A percentile compares a stretch with the other conserved stretches of the same genome.
phyloP scores from a whole-genome alignment of 2,113 vertebrate species.

The Acinonyx jubatus region DNA sequence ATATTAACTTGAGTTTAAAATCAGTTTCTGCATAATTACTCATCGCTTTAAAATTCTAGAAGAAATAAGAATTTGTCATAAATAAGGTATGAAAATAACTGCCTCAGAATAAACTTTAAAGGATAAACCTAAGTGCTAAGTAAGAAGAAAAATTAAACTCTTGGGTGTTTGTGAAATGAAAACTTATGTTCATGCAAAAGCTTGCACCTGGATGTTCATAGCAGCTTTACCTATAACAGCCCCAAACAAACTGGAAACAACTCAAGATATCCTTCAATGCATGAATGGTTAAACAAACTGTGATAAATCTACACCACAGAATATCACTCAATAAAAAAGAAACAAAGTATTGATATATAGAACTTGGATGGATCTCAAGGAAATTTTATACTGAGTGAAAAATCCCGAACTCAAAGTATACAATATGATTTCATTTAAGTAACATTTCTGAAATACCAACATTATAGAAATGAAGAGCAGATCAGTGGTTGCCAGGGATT shows the following conservation, averaged over 20 bases:
- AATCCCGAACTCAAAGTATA: constrained; percentile 17
- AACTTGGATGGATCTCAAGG: constrained; percentile 21
- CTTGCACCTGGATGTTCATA: neutral
- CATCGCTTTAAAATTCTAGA: neutral
- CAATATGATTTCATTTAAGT: neutral
- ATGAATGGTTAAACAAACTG: neutral
- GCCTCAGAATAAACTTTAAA: constrained; percentile 45
- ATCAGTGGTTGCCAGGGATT: neutral
- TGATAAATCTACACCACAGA: neutral
- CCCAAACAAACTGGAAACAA: neutral
- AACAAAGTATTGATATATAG: neutral
- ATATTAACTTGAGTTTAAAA: neutral
- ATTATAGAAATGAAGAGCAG: neutral
- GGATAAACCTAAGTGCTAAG: neutral
- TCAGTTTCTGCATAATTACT: neutral
- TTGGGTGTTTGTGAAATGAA: neutral
- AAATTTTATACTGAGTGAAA: constrained; percentile 31
- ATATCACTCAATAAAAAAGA: neutral
- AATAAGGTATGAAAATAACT: constrained; percentile 13
- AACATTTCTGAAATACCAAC: neutral
- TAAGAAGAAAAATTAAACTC: neutral
- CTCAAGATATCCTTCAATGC: neutral
- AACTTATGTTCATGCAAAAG: neutral
- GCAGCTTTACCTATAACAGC: neutral
- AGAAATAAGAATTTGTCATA: neutral